Percentiles rank a stretch among this genome's conserved stretches.
These are phyloP conservation scores for Drosophila quinaria DNA, from an alignment of 2,888 invertebrate genomes.

Conservation along the genomic window DNA sequence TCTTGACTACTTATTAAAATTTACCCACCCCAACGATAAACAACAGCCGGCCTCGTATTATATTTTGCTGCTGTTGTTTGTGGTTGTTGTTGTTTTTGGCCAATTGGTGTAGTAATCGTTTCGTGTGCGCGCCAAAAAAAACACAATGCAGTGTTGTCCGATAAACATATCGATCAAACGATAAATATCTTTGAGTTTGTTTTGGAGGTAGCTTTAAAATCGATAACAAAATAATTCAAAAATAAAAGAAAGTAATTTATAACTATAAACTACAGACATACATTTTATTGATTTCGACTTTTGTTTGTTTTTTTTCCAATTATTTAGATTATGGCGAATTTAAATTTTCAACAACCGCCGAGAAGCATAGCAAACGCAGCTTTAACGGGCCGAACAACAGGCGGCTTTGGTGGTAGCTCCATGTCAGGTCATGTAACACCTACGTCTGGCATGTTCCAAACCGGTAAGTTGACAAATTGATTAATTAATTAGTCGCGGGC, in stretches of 20 bases:
- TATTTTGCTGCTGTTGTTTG: constrained; percentile 6
- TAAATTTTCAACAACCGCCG: constrained; percentile 95
- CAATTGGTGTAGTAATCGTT: constrained; percentile 33
- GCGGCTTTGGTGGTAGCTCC: constrained; percentile 89
- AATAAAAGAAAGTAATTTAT: too few relatives aligned
- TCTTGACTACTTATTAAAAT: constrained; percentile 21
- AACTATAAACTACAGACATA: constrained; percentile 5
- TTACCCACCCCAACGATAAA: constrained; percentile 31
- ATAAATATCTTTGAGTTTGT: constrained; percentile 9
- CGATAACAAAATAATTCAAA: constrained; percentile 20
- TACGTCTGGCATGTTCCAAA: constrained; percentile 89
- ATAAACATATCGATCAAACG: constrained; percentile 19
- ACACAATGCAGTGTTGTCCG: constrained; percentile 15
- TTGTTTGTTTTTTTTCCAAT: not conserved
- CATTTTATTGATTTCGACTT: not conserved
- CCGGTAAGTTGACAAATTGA: constrained; percentile 73
- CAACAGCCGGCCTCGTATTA: constrained; percentile 47
- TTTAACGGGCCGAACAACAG: constrained; percentile 88
- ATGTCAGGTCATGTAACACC: constrained; percentile 92
- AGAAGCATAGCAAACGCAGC: constrained; percentile 94
- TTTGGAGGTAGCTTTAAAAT: constrained; percentile 7
- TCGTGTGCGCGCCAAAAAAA: constrained; percentile 49
- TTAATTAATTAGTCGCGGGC: not conserved
- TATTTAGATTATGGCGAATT: constrained; percentile 94
- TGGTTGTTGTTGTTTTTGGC: constrained; percentile 32